These are phyloP conservation scores for Aphaenogaster ashmeadi DNA, from an alignment of 1,140 invertebrate genomes.

Conservation along the genomic window DNA sequence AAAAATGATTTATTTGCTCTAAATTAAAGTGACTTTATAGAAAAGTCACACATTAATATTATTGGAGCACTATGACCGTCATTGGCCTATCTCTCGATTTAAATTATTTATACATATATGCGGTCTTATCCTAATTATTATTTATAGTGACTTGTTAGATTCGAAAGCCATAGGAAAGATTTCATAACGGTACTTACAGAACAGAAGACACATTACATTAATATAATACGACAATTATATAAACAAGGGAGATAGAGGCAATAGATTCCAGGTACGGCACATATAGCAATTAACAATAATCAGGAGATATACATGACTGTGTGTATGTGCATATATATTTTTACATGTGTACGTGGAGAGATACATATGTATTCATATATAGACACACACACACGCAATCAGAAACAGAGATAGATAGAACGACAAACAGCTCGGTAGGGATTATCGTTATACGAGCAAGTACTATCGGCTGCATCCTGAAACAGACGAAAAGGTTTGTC, in stretches of 20 bases:
- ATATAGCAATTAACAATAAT: conserved; percentile 73
- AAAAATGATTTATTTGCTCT: neutral
- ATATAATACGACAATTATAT: conserved; percentile 71
- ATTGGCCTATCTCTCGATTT: no score
- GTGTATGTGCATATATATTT: conserved; percentile 45
- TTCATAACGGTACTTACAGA: conserved; percentile 42
- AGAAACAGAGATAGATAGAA: conserved; percentile 71
- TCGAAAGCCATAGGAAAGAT: neutral
- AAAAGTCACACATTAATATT: no score
- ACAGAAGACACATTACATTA: conserved; percentile 55
- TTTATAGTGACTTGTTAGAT: neutral
- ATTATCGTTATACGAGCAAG: conserved; percentile 73
- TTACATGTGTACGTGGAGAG: neutral
- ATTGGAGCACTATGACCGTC: no score
- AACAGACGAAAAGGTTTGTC: conserved; percentile 85
- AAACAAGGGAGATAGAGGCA: conserved; percentile 68
- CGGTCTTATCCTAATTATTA: no score
- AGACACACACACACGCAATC: conserved; percentile 31
- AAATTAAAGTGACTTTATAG: neutral
- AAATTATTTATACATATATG: no score
- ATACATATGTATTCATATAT: conserved; percentile 28
- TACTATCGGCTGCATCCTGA: conserved; percentile 85
- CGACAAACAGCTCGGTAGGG: conserved; percentile 66
- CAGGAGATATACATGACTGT: conserved; percentile 66
- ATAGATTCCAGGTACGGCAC: conserved; percentile 72